phyloP scores from a whole-genome alignment of 2,797 vertebrate genomes.

The Anas georgica region DNA sequence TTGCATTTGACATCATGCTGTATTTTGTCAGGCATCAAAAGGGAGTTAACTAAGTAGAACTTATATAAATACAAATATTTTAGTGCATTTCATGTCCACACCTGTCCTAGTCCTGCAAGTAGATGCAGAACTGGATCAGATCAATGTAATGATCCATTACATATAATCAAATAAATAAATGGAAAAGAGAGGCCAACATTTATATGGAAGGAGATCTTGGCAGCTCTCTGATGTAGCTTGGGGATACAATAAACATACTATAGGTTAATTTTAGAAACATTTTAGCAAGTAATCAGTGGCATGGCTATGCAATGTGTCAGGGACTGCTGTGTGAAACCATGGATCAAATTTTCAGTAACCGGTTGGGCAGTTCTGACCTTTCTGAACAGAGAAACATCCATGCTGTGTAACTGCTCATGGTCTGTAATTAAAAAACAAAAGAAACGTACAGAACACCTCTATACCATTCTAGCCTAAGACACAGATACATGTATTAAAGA shows the following conservation, averaged over 20 bases:
- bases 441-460: accelerated
- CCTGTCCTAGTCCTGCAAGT: background rate
- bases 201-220: background rate
- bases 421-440: background rate
- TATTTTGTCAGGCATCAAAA: background rate
- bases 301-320: background rate
- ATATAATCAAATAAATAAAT: background rate
- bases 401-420: background rate
- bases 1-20: background rate
- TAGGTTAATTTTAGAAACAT: background rate
- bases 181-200: background rate
- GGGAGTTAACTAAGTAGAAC: background rate
- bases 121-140: background rate
- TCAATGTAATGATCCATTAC: background rate
- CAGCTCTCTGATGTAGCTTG: background rate
- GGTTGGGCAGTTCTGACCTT: background rate
- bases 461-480: background rate
- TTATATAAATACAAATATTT: background rate
- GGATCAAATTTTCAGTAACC: background rate
- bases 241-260: background rate
- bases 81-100: background rate
- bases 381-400: background rate
- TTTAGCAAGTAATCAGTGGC: background rate
- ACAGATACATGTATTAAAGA: background rate
- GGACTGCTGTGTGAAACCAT: background rate